Percentiles rank a stretch among this genome's conserved stretches.
These are phyloP conservation scores for Corythornis madagascariensis DNA, from an alignment of 2,113 vertebrate genomes.

Conservation along the genomic window DNA sequence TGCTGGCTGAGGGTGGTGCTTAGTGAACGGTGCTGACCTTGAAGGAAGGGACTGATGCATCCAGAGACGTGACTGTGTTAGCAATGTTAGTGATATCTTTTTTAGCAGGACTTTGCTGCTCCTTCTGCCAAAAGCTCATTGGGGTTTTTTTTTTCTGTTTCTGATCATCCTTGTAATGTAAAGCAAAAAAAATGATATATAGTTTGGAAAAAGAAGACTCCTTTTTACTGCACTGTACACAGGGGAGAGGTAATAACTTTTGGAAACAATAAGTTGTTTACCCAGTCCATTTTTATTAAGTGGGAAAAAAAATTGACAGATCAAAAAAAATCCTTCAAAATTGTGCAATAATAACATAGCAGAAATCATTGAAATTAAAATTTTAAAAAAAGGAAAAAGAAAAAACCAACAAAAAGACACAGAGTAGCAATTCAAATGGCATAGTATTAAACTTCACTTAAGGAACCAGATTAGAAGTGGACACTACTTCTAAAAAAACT, in stretches of 20 bases:
- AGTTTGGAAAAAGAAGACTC: not conserved
- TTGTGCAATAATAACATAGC: slow-evolving; percentile 73
- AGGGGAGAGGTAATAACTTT: not conserved
- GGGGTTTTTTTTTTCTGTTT: not conserved
- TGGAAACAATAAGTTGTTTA: slow-evolving; percentile 32
- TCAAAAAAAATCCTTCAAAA: slow-evolving; percentile 70
- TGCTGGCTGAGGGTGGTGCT: not conserved
- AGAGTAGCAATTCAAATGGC: slow-evolving; percentile 47
- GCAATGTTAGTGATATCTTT: not conserved
- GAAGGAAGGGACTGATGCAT: not conserved
- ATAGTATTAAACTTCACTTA: slow-evolving; percentile 50
- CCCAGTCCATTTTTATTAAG: slow-evolving; percentile 69
- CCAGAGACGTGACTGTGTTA: not conserved
- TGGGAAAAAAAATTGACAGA: slow-evolving; percentile 66
- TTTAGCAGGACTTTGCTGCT: not conserved
- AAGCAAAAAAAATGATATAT: not conserved
- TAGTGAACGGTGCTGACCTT: not conserved
- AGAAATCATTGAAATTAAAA: slow-evolving; percentile 49
- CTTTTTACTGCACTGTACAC: not conserved
- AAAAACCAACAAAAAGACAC: not conserved
- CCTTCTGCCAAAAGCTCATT: not conserved
- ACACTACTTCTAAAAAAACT: not conserved
- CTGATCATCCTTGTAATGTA: not conserved
- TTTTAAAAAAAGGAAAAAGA: not conserved
- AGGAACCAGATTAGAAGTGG: slow-evolving; percentile 47